Conservation (phyloP, 2,888 invertebrate genomes). For the Perizoma flavofasciatum region DNA sequence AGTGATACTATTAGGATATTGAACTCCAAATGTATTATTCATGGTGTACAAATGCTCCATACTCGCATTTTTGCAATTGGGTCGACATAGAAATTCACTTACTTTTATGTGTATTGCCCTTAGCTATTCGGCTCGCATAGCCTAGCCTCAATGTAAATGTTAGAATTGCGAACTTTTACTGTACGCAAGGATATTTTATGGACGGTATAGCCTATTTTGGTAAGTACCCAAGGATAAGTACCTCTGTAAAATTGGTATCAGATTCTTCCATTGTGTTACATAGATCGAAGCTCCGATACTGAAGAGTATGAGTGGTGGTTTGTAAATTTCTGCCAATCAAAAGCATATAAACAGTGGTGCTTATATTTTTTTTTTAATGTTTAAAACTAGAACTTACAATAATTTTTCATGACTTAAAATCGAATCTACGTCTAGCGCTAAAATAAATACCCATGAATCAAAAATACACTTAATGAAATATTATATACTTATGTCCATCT, state of each 20-base stretch:
- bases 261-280: constrained; percentile 3
- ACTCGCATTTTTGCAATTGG: constrained; percentile 49
- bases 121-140: constrained; percentile 30
- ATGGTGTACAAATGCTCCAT: constrained; percentile 35
- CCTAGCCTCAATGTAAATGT: constrained; percentile 15
- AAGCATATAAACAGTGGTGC: background rate
- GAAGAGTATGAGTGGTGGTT: background rate
- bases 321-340: background rate
- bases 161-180: constrained; percentile 9
- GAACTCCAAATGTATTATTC: constrained; percentile 47
- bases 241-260: constrained; percentile 6
- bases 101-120: constrained; percentile 44
- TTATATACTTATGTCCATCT: background rate
- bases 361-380: too few relatives aligned
- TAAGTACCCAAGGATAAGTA: constrained; percentile 4
- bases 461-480: too few relatives aligned
- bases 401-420: too few relatives aligned
- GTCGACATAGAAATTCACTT: constrained; percentile 55
- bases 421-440: too few relatives aligned
- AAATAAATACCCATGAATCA: too few relatives aligned
- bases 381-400: too few relatives aligned
- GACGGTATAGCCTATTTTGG: constrained; percentile 12
- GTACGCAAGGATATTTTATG: constrained; percentile 18
- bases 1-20: constrained; percentile 43
- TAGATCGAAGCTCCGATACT: background rate